Conservation (phyloP, 2,113 vertebrate species). For the Halichoeres trimaculatus region DNA sequence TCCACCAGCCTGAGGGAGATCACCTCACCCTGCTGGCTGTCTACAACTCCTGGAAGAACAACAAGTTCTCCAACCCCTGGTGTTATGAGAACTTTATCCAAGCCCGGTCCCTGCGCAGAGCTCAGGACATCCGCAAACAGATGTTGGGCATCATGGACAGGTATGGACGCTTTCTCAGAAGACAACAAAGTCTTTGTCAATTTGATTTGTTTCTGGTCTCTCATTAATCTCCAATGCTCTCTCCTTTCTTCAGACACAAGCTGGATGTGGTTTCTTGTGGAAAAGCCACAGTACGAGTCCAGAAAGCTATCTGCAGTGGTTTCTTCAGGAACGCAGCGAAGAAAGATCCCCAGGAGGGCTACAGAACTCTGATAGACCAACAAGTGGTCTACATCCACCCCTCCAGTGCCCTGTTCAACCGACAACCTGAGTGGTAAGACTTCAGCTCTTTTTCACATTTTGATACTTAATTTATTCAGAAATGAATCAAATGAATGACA, state of each 20-base stretch:
- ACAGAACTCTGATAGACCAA: slow-evolving; percentile 96
- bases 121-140: slow-evolving; percentile 98
- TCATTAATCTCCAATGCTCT: not conserved
- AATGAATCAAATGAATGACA: not conserved
- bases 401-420: slow-evolving; percentile 97
- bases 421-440: slow-evolving; percentile 95
- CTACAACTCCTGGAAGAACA: slow-evolving; percentile 98
- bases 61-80: slow-evolving; percentile 99
- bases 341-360: slow-evolving; percentile 98
- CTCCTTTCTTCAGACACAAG: slow-evolving; percentile 87
- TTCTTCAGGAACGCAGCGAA: slow-evolving; percentile 98
- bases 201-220: not conserved
- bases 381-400: slow-evolving; percentile 99
- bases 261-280: slow-evolving; percentile 97
- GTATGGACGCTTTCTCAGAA: slow-evolving; percentile 61
- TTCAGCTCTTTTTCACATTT: not conserved
- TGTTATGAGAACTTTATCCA: slow-evolving; percentile 99
- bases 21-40: slow-evolving; percentile 84
- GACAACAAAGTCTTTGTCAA: no score
- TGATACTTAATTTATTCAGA: no score
- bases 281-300: slow-evolving; percentile 95
- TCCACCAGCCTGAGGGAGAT: slow-evolving; percentile 97
- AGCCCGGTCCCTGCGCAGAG: slow-evolving; percentile 93
- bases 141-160: slow-evolving; percentile 99
- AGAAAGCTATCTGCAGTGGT: slow-evolving; percentile 98